Evolutionary conservation across 2,113 vertebrate species (phyloP).

Genomic region (Pygoscelis adeliae): DNA sequence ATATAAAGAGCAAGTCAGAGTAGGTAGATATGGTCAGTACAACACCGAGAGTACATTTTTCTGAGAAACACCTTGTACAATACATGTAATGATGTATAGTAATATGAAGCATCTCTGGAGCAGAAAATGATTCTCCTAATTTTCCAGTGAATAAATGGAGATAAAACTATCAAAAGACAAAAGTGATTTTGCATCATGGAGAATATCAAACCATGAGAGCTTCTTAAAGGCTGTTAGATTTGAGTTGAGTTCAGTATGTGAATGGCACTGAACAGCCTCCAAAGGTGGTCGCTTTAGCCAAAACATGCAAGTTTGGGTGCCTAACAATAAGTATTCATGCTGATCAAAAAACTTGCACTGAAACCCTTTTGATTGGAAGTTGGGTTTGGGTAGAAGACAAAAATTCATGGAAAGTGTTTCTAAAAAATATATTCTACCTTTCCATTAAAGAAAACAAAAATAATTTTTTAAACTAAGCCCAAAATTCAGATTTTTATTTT

Average conservation of each 20-base stretch:
- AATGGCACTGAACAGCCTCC: not conserved
- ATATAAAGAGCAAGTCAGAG: not conserved
- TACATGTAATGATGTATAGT: accelerated
- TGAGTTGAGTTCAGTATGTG: not conserved
- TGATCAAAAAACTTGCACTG: not conserved
- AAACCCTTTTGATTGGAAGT: not conserved
- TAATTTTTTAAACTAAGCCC: not conserved
- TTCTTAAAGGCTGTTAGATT: not conserved
- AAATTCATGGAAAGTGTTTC: not conserved
- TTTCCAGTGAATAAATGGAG: not conserved
- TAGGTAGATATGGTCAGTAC: too few relatives aligned
- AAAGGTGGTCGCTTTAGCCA: not conserved
- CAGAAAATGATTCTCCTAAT: not conserved
- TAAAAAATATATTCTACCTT: not conserved
- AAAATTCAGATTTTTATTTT: not conserved
- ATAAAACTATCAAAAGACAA: not conserved
- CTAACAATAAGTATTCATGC: not conserved
- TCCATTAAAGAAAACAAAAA: not conserved
- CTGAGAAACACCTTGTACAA: not conserved
- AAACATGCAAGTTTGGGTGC: not conserved
- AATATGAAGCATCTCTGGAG: not conserved
- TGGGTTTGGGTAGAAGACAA: not conserved
- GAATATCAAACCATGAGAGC: not conserved
- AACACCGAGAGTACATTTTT: not conserved
- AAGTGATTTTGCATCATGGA: not conserved